Base-by-base conservation (phyloP, 2,113 vertebrate species). In the Hylia prasina region DNA sequence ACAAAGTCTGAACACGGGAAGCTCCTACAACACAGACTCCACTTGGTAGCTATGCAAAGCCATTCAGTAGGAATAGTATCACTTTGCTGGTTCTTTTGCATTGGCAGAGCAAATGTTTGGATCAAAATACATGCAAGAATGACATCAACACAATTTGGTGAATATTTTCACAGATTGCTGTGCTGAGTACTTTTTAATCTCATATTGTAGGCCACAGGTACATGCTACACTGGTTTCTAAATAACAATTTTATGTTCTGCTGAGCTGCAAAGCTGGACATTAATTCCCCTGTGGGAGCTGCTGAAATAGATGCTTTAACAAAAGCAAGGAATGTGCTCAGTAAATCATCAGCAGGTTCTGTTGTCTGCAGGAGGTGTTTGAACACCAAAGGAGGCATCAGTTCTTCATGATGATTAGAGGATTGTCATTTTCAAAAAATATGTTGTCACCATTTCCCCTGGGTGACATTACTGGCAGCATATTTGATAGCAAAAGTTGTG, bases 341-440 rank as follows among this genome's bases (percentile, higher is more conserved):
- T 68, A 85, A 64, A 63, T 68, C 33, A 51, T 33, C 70, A 58
- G 40, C 80, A 56, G 63, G 31, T 91, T 70, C 80, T 80, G 48
- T 35, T 86, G 68, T 73, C 63, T 81, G 64, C 13, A 0, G 63
- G 53, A 64, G 64, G n/a, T 75, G 37, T 88, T 80, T 76, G 79
- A 82, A 37, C 79, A 76, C 61, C 68, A 82, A 27, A 76, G 75
- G 30, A 82, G 31, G 64, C 66, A 57, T 75, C 42, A 76, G 33
- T 71, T 88, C 30, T 87, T 56, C 0, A 0, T 66, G 48, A 58
- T 72, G 66, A 82, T 86, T 68, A 77, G 63, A 57, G 66, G 51
- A 61, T n/a, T 90, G 33, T 71, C 84, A 91, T 65, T 54, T 61
- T 75, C 20, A 68, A 90, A 87, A 87, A 72, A 56, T 44, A 48